A percentile compares a stretch with the other conserved stretches of the same genome.
phyloP scores from a whole-genome alignment of 1,140 invertebrate genomes.

The Ylistrum balloti region DNA sequence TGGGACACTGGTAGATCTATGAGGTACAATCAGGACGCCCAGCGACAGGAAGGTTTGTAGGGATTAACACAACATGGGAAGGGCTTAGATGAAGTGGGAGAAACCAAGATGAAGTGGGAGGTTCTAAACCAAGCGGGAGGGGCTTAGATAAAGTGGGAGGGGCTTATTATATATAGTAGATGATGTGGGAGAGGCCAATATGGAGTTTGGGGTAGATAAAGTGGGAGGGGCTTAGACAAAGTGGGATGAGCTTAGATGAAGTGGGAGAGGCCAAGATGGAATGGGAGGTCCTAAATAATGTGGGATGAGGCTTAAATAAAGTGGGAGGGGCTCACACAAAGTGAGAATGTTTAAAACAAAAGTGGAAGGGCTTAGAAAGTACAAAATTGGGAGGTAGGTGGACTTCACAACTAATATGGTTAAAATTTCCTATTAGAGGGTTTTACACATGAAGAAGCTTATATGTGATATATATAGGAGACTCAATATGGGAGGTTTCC shows the following conservation, averaged over 20 bases:
- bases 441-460: not conserved
- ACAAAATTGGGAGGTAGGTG: not conserved
- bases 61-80: too few relatives aligned
- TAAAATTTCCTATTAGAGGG: not conserved
- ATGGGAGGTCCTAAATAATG: not conserved
- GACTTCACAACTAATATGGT: not conserved
- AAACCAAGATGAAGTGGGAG: too few relatives aligned
- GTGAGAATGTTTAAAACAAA: not conserved
- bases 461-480: not conserved
- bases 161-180: too few relatives aligned
- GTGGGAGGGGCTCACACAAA: not conserved
- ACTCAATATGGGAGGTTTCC: too few relatives aligned
- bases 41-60: conserved; percentile 81
- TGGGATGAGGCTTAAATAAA: not conserved
- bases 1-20: conserved; percentile 81
- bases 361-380: not conserved
- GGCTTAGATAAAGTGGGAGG: too few relatives aligned
- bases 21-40: conserved; percentile 82
- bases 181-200: not conserved
- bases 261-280: not conserved
- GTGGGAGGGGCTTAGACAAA: too few relatives aligned
- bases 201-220: not conserved
- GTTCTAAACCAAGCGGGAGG: too few relatives aligned
- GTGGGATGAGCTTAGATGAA: too few relatives aligned
- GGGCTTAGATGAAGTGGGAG: too few relatives aligned